Percentiles rank a stretch among this genome's conserved stretches.
phyloP scores from a whole-genome alignment of 2,797 vertebrate species.

The Pseudochirops cupreus region DNA sequence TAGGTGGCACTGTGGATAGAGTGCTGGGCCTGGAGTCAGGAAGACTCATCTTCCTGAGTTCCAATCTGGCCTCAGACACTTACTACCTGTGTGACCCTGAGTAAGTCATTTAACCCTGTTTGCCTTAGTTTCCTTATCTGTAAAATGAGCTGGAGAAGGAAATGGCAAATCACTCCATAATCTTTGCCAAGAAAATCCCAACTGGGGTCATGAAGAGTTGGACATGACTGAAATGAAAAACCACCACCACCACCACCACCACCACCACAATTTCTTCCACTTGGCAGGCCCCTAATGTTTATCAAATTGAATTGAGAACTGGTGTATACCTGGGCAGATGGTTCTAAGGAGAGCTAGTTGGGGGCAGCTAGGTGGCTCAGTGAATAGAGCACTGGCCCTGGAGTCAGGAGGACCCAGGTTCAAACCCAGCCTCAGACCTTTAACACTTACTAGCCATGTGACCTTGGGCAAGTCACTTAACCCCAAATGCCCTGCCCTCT shows the following conservation, averaged over 20 bases:
- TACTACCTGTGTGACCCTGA: neutral
- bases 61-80: neutral
- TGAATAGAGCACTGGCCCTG: too few relatives aligned
- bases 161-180: neutral
- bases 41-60: neutral
- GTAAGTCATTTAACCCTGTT: neutral
- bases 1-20: too few relatives aligned
- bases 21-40: too few relatives aligned
- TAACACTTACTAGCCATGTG: too few relatives aligned
- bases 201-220: neutral
- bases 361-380: too few relatives aligned
- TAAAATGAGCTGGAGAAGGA: neutral
- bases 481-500: too few relatives aligned
- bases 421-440: too few relatives aligned
- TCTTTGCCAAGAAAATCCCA: neutral
- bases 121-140: neutral
- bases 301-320: neutral
- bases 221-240: neutral
- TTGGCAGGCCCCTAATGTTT: neutral
- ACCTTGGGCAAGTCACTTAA: too few relatives aligned
- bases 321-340: neutral
- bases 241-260: too few relatives aligned
- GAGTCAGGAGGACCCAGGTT: too few relatives aligned
- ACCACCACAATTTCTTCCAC: neutral
- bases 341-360: neutral